Conservation (phyloP, 64 coral and sea anemone genomes). For the Catalaphyllia jardinei region DNA sequence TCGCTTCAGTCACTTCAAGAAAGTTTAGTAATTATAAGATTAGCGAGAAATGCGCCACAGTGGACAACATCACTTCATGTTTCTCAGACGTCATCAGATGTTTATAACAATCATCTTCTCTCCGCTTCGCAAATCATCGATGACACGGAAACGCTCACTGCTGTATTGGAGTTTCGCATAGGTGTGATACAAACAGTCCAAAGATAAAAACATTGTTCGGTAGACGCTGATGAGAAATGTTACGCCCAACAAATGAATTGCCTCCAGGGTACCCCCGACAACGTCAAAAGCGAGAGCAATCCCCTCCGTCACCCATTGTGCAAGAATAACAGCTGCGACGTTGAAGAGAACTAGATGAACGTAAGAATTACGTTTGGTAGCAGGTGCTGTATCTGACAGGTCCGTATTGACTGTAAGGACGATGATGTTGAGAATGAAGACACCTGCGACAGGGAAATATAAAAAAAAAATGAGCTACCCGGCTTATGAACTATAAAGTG, state of each 20-base stretch:
- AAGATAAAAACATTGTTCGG: background rate
- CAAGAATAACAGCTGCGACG: background rate
- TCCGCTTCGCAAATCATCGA: background rate
- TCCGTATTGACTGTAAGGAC: background rate
- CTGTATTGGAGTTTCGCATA: background rate
- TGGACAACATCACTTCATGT: background rate
- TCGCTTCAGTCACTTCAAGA: no score
- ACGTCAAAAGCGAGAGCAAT: background rate
- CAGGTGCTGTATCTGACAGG: background rate
- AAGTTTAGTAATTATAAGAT: no score
- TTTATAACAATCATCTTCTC: background rate
- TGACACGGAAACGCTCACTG: background rate
- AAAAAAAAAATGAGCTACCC: no score
- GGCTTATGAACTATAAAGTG: background rate
- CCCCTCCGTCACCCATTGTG: background rate
- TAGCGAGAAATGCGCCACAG: no score
- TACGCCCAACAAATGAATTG: background rate
- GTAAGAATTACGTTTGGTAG: background rate
- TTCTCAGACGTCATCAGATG: background rate
- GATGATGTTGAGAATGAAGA: background rate
- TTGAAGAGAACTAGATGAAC: conserved; percentile 30
- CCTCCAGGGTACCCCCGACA: background rate
- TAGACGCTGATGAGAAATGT: conserved; percentile 23
- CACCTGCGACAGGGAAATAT: background rate
- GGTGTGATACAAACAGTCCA: conserved; percentile 8